Evolutionary conservation across 2,888 invertebrate species (phyloP).

Genomic region (Lumbricus terrestris): DNA sequence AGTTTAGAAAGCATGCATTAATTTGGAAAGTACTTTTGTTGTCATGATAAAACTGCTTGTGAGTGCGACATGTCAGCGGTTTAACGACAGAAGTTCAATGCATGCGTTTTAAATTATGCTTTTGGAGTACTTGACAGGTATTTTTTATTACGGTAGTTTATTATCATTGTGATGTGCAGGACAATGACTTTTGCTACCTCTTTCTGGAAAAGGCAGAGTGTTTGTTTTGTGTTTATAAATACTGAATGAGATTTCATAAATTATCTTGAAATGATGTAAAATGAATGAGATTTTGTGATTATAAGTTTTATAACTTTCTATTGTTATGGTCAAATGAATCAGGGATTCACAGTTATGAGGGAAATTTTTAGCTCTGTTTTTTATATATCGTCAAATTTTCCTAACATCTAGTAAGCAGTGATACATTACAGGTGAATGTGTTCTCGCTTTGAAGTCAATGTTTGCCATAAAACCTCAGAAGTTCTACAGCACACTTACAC

Average conservation of each 20-base stretch:
- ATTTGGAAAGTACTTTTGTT: neutral
- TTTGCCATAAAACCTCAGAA: slow-evolving; percentile 49
- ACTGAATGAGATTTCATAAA: too few species aligned
- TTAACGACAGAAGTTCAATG: neutral
- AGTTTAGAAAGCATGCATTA: neutral
- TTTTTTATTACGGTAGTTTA: neutral
- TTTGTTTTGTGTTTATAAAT: too few species aligned
- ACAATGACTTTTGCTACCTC: too few species aligned
- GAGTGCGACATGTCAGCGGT: neutral
- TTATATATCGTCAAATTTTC: neutral
- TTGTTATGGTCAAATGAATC: too few species aligned
- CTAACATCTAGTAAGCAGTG: neutral
- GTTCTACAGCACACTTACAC: slow-evolving; percentile 49
- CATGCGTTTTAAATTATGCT: neutral
- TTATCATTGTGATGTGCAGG: too few species aligned
- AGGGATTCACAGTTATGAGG: too few species aligned
- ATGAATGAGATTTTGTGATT: too few species aligned
- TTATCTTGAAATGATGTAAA: too few species aligned
- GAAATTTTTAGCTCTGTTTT: too few species aligned
- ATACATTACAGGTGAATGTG: slow-evolving; percentile 51
- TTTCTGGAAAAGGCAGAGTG: too few species aligned
- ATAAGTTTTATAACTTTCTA: too few species aligned
- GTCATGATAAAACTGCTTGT: slow-evolving; percentile 8
- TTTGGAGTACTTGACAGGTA: neutral
- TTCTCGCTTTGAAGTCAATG: slow-evolving; percentile 51